Conservation (phyloP, 2,888 invertebrate species). For the Platynereis dumerilii region DNA sequence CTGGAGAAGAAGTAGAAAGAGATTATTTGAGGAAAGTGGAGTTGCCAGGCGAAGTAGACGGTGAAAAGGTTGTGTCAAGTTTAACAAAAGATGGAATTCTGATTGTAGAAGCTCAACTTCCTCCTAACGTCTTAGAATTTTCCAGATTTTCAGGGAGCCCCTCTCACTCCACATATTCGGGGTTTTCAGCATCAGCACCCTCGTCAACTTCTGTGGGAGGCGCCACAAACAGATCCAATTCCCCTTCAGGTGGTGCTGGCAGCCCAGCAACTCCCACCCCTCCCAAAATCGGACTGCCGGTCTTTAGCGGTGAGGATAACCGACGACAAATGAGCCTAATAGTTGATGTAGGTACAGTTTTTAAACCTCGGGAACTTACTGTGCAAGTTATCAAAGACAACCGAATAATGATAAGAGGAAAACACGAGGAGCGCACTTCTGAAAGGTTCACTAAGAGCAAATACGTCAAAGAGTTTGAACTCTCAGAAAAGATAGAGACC, state of each 20-base stretch:
- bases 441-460: constrained; percentile 39
- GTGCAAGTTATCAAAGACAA: constrained; percentile 41
- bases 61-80: constrained; percentile 32
- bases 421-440: constrained; percentile 40
- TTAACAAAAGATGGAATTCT: constrained; percentile 38
- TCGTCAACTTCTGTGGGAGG: neutral
- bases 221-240: constrained; percentile 27
- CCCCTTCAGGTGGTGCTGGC: constrained; percentile 28
- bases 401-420: constrained; percentile 39
- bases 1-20: constrained; percentile 19
- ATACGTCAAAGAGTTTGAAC: constrained; percentile 39
- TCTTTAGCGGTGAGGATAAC: constrained; percentile 27
- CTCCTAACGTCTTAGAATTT: constrained; percentile 34
- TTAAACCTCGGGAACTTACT: constrained; percentile 38
- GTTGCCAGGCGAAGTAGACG: constrained; percentile 37
- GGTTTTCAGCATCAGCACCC: neutral
- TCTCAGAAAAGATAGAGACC: constrained; percentile 39
- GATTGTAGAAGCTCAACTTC: constrained; percentile 38
- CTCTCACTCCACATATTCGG: constrained; percentile 27
- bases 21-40: constrained; percentile 37
- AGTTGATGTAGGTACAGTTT: constrained; percentile 31
- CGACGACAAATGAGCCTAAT: constrained; percentile 27
- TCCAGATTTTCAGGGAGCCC: constrained; percentile 33
- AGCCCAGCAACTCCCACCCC: constrained; percentile 34
- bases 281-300: constrained; percentile 31